These are phyloP conservation scores for Buphagus erythrorhynchus DNA, from an alignment of 2,797 vertebrate species.

Conservation along the genomic window DNA sequence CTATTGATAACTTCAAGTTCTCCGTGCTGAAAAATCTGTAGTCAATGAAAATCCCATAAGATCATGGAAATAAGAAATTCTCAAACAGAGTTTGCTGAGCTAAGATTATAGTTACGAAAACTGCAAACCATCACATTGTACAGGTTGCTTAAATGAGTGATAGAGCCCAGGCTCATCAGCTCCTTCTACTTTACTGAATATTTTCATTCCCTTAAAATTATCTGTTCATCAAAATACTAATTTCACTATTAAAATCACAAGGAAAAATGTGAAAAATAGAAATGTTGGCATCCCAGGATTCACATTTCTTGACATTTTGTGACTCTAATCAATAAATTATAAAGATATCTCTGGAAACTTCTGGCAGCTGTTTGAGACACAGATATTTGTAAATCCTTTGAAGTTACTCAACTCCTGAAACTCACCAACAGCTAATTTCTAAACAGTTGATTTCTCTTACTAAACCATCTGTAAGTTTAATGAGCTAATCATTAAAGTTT, in stretches of 20 bases:
- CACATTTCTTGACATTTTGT: background rate
- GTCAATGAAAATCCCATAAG: accelerated
- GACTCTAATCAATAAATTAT: background rate
- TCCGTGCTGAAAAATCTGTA: background rate
- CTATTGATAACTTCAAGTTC: background rate
- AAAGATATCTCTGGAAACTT: background rate
- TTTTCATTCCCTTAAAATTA: background rate
- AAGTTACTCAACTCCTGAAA: background rate
- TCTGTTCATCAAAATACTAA: background rate
- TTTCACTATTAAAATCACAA: background rate
- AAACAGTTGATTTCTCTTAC: background rate
- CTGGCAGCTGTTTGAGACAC: background rate
- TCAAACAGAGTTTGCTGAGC: background rate
- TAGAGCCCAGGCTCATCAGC: background rate
- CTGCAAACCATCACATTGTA: background rate
- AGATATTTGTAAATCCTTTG: background rate
- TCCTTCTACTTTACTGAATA: background rate
- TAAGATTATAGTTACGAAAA: background rate
- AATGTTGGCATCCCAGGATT: background rate
- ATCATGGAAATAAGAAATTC: background rate
- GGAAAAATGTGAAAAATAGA: background rate
- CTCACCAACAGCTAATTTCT: background rate
- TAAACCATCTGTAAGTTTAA: background rate
- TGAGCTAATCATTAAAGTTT: background rate
- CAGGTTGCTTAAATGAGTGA: background rate